Conservation (phyloP, 2,113 vertebrate species). For the Pionites leucogaster region DNA sequence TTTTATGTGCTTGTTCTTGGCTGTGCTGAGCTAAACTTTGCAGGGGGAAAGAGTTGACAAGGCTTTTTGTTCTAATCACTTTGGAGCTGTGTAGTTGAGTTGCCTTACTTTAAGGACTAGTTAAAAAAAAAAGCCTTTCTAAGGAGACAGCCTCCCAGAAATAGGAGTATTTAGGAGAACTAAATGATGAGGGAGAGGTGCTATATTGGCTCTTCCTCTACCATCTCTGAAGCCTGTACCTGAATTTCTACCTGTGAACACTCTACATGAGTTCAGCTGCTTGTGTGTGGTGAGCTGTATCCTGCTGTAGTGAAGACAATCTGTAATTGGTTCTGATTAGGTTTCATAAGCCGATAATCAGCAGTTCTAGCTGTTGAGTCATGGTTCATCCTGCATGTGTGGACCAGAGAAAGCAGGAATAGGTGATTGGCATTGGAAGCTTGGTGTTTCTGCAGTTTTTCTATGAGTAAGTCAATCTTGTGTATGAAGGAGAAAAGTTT, state of each 20-base stretch:
- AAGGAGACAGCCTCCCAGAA: neutral
- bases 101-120: neutral
- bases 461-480: neutral
- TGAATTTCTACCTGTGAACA: neutral
- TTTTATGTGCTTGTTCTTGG: neutral
- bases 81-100: neutral
- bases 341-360: neutral
- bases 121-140: neutral
- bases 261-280: neutral
- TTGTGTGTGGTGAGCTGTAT: neutral
- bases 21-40: neutral
- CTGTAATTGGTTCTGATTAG: neutral
- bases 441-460: neutral
- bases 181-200: neutral
- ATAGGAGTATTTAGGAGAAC: neutral
- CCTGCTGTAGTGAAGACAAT: neutral
- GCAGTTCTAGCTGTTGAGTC: neutral
- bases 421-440: neutral
- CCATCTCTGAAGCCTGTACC: neutral
- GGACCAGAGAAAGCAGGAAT: neutral
- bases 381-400: accelerated
- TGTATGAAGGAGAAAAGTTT: neutral
- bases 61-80: neutral
- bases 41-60: neutral
- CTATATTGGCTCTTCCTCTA: neutral